Conservation (phyloP, 1,140 invertebrate species). For the Diploscapter pachys region DNA sequence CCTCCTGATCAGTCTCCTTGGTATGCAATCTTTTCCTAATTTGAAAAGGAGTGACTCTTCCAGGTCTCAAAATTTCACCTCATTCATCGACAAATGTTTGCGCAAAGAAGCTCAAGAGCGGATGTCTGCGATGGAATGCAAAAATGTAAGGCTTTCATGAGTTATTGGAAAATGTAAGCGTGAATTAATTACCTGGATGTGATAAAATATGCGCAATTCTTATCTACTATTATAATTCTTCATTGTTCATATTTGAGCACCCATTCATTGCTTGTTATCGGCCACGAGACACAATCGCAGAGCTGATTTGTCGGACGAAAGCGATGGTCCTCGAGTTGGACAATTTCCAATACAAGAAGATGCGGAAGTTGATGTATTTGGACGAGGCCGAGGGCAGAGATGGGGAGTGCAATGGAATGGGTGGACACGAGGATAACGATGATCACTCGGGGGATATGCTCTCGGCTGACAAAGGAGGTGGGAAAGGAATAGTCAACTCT, state of each 20-base stretch:
- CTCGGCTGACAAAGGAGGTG: too few species aligned
- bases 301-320: slow-evolving; percentile 93
- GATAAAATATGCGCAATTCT: too few species aligned
- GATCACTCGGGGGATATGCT: slow-evolving; percentile 10
- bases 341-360: slow-evolving; percentile 95
- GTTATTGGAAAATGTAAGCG: too few species aligned
- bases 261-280: slow-evolving; percentile 78
- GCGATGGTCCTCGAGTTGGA: slow-evolving; percentile 94
- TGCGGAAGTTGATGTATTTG: slow-evolving; percentile 89
- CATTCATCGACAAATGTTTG: slow-evolving; percentile 92
- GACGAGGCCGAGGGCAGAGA: slow-evolving; percentile 35
- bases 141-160: slow-evolving; percentile 61
- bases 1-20: slow-evolving; percentile 18
- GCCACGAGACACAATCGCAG: slow-evolving; percentile 76
- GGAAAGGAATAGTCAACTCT: not conserved
- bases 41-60: not conserved
- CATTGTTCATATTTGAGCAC: slow-evolving; percentile 67
- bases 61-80: slow-evolving; percentile 78
- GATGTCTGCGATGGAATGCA: slow-evolving; percentile 76
- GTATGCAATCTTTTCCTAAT: slow-evolving; percentile 13
- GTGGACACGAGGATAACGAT: slow-evolving; percentile 11
- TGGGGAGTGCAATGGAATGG: not conserved
- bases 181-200: too few species aligned
- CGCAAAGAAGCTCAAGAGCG: slow-evolving; percentile 87
- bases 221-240: slow-evolving; percentile 6